These are phyloP conservation scores for Melieria picta DNA, from an alignment of 2,888 invertebrate species.

Conservation along the genomic window DNA sequence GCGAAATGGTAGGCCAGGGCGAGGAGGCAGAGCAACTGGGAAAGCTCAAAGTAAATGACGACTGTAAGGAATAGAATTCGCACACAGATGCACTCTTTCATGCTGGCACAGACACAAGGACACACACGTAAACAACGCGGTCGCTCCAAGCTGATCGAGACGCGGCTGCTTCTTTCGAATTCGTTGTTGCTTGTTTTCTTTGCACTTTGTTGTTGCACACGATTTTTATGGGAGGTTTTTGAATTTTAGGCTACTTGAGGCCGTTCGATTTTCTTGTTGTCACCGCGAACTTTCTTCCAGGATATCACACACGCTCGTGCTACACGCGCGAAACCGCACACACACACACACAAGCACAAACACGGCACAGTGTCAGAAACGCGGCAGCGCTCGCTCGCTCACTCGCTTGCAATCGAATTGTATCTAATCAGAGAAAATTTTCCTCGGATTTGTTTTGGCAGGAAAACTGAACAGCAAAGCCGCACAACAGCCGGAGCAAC, in stretches of 20 bases:
- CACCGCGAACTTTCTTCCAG: background rate
- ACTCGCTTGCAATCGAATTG: conserved; percentile 49
- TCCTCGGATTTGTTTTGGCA: conserved; percentile 62
- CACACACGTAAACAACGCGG: conserved; percentile 32
- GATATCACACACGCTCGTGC: conserved; percentile 6
- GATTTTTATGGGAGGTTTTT: too few species aligned
- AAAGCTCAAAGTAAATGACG: conserved; percentile 2
- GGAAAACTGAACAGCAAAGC: conserved; percentile 47
- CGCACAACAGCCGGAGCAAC: conserved; percentile 12
- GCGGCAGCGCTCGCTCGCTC: conserved; percentile 20
- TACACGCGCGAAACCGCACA: conserved; percentile 29
- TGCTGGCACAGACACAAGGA: conserved; percentile 15
- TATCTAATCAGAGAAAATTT: conserved; percentile 64
- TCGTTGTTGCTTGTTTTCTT: too few species aligned
- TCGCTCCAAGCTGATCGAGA: conserved; percentile 8
- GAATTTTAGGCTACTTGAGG: too few species aligned
- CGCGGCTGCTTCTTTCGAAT: too few species aligned
- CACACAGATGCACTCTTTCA: background rate
- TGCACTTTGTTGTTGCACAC: too few species aligned
- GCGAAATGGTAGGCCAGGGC: conserved; percentile 11
- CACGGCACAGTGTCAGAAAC: background rate
- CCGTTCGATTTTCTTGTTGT: background rate
- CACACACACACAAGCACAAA: conserved; percentile 26
- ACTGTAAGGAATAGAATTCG: background rate
- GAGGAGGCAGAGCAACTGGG: conserved; percentile 8